phyloP scores from a whole-genome alignment of 2,113 vertebrate genomes.

The Sciurus niger region DNA sequence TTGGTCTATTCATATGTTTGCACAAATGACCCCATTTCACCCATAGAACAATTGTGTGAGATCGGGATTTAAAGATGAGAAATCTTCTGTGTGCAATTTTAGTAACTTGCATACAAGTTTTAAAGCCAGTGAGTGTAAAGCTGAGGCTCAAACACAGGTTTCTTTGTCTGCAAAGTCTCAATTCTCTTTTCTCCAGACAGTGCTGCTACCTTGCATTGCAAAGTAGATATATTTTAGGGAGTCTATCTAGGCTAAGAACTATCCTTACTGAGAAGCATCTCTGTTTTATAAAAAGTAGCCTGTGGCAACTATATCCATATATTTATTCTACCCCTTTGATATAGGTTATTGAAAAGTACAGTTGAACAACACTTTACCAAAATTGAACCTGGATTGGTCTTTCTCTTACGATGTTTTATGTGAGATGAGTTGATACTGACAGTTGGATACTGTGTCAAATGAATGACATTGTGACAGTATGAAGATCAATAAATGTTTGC shows the following conservation, averaged over 20 bases:
- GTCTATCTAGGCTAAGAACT: not conserved
- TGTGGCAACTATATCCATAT: not conserved
- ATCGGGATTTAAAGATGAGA: not conserved
- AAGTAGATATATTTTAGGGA: not conserved
- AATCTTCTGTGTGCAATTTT: not conserved
- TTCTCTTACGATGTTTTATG: not conserved
- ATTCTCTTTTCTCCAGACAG: not conserved
- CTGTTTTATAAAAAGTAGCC: not conserved
- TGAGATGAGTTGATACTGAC: not conserved
- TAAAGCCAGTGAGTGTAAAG: not conserved
- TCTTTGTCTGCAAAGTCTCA: not conserved
- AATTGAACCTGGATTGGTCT: not conserved
- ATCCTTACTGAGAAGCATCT: not conserved
- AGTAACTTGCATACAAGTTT: not conserved
- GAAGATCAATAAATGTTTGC: not conserved
- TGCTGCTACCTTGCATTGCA: not conserved
- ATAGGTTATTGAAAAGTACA: not conserved
- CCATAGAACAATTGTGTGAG: not conserved
- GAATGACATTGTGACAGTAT: not conserved
- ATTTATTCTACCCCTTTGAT: not conserved
- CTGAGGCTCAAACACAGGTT: not conserved
- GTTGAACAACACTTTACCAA: not conserved
- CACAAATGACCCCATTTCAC: not conserved
- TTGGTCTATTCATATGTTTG: not conserved
- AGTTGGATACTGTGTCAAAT: not conserved